Evolutionary conservation across 2,113 vertebrate species (phyloP).

Genomic region (Sminthopsis crassicaudata): DNA sequence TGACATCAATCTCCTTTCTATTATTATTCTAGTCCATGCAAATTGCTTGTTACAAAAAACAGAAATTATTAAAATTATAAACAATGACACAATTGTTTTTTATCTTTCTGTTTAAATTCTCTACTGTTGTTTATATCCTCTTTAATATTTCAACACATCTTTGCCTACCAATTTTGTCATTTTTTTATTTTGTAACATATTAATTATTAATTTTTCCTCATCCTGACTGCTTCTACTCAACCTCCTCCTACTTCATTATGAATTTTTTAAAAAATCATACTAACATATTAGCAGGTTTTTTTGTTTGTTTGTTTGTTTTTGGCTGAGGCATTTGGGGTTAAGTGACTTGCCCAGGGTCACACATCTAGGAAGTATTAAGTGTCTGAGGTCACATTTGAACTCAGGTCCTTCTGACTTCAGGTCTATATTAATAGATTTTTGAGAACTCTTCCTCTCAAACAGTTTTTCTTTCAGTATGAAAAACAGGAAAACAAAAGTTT

Average conservation of each 20-base stretch:
- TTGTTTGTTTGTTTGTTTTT: too few species aligned
- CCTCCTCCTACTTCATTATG: neutral
- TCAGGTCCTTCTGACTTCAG: too few species aligned
- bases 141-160: neutral
- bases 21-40: neutral
- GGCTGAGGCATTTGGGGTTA: too few species aligned
- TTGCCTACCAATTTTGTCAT: constrained; percentile 25
- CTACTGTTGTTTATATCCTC: neutral
- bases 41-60: neutral
- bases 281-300: neutral
- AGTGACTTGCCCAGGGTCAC: too few species aligned
- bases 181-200: neutral
- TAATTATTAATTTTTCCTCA: neutral
- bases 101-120: neutral
- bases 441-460: constrained; percentile 11
- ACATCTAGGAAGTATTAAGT: too few species aligned
- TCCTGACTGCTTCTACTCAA: neutral
- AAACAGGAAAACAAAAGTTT: neutral
- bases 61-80: neutral
- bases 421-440: neutral
- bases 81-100: neutral
- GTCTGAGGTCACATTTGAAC: too few species aligned
- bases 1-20: neutral
- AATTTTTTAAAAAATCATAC: constrained; percentile 4
- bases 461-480: neutral